A percentile compares a stretch with the other conserved stretches of the same genome.
Conservation (phyloP, 2,888 invertebrate species). For the Electrophaes corylata region DNA sequence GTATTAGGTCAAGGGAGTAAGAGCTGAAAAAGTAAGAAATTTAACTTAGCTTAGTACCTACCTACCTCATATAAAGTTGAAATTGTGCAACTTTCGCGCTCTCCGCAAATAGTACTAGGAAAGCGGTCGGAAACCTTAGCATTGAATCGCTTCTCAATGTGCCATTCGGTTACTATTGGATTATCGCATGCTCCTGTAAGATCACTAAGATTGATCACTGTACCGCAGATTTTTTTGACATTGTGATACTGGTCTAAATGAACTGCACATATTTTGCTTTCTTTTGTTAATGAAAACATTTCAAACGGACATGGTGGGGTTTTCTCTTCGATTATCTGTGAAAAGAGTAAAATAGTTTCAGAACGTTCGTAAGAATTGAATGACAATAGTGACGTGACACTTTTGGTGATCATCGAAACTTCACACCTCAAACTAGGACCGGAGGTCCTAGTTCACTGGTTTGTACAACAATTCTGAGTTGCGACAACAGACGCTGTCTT, state of each 20-base stretch:
- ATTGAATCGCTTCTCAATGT: conserved; percentile 39
- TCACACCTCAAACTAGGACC: too few species aligned
- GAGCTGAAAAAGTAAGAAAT: too few species aligned
- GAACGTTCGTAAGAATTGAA: conserved; percentile 21
- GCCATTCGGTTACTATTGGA: conserved; percentile 59
- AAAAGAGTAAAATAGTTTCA: conserved; percentile 21
- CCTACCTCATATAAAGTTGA: conserved; percentile 57
- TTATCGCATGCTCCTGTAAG: conserved; percentile 55
- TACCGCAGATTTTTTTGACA: conserved; percentile 42
- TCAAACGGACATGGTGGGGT: conserved; percentile 62
- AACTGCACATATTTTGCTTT: conserved; percentile 48
- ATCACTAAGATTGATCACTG: conserved; percentile 44
- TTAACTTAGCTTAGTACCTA: too few species aligned
- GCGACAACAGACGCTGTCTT: too few species aligned
- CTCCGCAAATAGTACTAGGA: conserved; percentile 52
- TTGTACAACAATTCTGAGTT: too few species aligned
- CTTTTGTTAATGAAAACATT: conserved; percentile 51
- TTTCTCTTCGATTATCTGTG: conserved; percentile 61
- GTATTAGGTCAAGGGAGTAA: too few species aligned
- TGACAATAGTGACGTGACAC: conserved; percentile 16
- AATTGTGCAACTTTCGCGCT: conserved; percentile 57
- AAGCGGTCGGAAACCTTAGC: conserved; percentile 39
- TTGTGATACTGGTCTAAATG: conserved; percentile 39
- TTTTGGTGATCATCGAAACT: background rate
- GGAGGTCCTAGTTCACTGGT: too few species aligned